Evolutionary conservation across 2,113 vertebrate species (phyloP).

Genomic region (Ammodramus savannarum): DNA sequence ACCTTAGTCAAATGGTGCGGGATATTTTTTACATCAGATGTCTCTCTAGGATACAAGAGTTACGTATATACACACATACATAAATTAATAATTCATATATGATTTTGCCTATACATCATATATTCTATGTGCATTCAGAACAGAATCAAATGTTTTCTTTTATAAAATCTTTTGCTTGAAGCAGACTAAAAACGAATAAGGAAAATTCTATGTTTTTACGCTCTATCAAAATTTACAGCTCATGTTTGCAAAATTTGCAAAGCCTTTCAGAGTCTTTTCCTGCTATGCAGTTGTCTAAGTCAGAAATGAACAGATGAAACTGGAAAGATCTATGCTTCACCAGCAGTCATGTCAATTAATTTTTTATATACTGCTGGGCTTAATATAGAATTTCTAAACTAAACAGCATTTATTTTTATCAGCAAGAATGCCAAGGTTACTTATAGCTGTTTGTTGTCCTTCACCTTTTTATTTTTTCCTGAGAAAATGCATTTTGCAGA

Average conservation of each 20-base stretch:
- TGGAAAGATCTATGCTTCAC: not conserved
- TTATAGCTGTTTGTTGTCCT: not conserved
- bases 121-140: not conserved
- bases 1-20: too few relatives aligned
- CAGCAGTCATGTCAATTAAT: not conserved
- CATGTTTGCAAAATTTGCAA: not conserved
- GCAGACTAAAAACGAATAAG: not conserved
- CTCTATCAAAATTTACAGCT: not conserved
- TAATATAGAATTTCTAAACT: not conserved
- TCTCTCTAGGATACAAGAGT: not conserved
- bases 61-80: not conserved
- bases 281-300: not conserved
- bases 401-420: not conserved
- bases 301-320: not conserved
- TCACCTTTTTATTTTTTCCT: not conserved
- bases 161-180: not conserved
- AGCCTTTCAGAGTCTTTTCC: not conserved
- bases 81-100: not conserved
- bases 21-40: too few relatives aligned
- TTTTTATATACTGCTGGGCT: conserved; percentile 2
- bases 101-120: not conserved
- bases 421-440: not conserved
- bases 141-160: not conserved
- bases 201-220: not conserved
- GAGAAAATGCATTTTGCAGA: conserved; percentile 42